A percentile compares a stretch with the other conserved stretches of the same genome.
Evolutionary conservation across 2,113 vertebrate genomes (phyloP).

Genomic region (Scartelaos histophorus): DNA sequence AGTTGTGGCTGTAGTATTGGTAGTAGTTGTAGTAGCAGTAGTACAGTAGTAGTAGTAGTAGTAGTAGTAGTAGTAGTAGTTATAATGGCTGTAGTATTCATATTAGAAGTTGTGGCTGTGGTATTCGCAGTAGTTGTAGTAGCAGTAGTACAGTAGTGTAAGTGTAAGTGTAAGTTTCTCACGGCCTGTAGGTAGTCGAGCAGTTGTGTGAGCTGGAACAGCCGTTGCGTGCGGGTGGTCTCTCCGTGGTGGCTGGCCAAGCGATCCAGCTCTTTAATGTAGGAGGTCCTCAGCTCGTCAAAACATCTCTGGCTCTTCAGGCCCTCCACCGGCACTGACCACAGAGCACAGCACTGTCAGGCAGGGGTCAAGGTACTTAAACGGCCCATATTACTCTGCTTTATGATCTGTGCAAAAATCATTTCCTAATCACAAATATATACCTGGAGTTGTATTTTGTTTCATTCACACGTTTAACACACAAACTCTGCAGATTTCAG

Average conservation of each 20-base stretch:
- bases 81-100: background rate
- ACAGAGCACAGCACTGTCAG: constrained; percentile 53
- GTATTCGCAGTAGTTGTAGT: background rate
- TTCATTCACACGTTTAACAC: no score
- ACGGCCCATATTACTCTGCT: no score
- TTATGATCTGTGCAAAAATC: no score
- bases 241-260: constrained; percentile 88
- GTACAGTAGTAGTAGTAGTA: background rate
- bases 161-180: constrained; percentile 46
- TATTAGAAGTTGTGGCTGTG: background rate
- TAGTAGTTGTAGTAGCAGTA: no score
- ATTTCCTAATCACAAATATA: no score
- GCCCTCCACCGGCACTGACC: constrained; percentile 91
- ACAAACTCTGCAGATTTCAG: no score
- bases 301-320: constrained; percentile 93
- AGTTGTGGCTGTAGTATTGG: no score
- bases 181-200: constrained; percentile 95
- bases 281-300: constrained; percentile 94
- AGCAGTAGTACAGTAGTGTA: background rate
- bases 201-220: constrained; percentile 96
- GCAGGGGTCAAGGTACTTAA: no score
- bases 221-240: constrained; percentile 87
- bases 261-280: constrained; percentile 94
- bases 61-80: background rate
- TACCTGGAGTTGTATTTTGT: no score